Conservation (phyloP, 2,797 vertebrate genomes). For the Bradypodion pumilum region DNA sequence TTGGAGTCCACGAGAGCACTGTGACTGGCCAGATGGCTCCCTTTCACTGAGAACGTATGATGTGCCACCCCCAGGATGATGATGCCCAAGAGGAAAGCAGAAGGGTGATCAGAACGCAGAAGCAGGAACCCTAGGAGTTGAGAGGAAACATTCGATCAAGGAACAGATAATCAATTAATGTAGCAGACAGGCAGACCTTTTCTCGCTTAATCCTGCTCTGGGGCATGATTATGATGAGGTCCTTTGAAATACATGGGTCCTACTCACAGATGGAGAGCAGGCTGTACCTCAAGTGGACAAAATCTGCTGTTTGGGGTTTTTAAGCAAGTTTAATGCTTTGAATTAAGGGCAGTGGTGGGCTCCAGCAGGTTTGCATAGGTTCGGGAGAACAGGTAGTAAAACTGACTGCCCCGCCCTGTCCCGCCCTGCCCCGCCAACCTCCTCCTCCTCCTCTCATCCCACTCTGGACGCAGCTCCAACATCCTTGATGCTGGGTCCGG, state of each 20-base stretch:
- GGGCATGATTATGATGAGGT: neutral
- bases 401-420: too few relatives aligned
- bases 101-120: slow-evolving; percentile 76
- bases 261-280: neutral
- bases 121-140: slow-evolving; percentile 83
- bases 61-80: slow-evolving; percentile 84
- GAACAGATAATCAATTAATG: neutral
- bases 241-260: neutral
- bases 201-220: neutral
- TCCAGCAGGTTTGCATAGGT: too few relatives aligned
- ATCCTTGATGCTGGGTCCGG: too few relatives aligned
- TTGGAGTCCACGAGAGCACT: slow-evolving; percentile 84
- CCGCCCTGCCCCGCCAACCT: too few relatives aligned
- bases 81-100: slow-evolving; percentile 78
- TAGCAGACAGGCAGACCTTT: neutral
- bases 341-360: too few relatives aligned
- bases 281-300: neutral
- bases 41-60: slow-evolving; percentile 85
- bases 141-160: neutral
- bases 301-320: neutral
- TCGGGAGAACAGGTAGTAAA: too few relatives aligned
- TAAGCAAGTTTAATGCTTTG: neutral
- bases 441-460: too few relatives aligned
- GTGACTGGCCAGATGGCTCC: slow-evolving; percentile 91
- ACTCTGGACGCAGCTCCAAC: too few relatives aligned